Conservation (phyloP, 1,140 invertebrate genomes). For the Euwallacea fornicatus region DNA sequence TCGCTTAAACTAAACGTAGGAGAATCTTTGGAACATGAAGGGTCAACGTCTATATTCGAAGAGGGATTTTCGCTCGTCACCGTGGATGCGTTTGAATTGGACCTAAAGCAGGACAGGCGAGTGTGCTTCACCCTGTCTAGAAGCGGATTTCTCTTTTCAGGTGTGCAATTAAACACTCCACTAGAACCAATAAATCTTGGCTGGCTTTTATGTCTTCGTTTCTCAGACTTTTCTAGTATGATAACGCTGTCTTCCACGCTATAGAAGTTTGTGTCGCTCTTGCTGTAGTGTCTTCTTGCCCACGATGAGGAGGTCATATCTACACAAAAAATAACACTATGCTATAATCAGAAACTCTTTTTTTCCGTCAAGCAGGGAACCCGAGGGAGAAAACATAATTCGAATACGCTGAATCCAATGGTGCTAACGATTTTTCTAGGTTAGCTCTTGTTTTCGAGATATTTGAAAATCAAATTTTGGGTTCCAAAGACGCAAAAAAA, state of each 20-base stretch:
- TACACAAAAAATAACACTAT: constrained; percentile 44
- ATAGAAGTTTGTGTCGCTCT: constrained; percentile 68
- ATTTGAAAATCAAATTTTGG: no score
- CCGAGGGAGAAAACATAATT: no score
- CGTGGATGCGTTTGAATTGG: constrained; percentile 46
- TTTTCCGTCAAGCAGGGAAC: no score
- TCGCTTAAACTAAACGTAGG: constrained; percentile 8
- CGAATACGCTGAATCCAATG: no score
- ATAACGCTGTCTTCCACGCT: constrained; percentile 64
- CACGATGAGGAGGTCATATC: constrained; percentile 69
- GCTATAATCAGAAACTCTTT: no score
- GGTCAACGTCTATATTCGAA: constrained; percentile 13
- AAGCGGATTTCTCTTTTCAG: constrained; percentile 69
- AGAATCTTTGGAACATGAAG: constrained; percentile 23
- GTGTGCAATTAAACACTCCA: constrained; percentile 40
- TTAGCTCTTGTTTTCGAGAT: no score
- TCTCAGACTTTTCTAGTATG: constrained; percentile 59
- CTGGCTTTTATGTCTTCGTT: constrained; percentile 56
- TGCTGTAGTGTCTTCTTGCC: constrained; percentile 65
- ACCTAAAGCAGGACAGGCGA: constrained; percentile 67
- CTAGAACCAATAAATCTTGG: constrained; percentile 44
- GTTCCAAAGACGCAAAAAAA: no score
- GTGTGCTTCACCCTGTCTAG: constrained; percentile 72
- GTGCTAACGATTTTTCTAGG: no score
- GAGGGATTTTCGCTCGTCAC: constrained; percentile 23